phyloP scores from a whole-genome alignment of 2,113 vertebrate genomes.

The Crotalus helleri region DNA sequence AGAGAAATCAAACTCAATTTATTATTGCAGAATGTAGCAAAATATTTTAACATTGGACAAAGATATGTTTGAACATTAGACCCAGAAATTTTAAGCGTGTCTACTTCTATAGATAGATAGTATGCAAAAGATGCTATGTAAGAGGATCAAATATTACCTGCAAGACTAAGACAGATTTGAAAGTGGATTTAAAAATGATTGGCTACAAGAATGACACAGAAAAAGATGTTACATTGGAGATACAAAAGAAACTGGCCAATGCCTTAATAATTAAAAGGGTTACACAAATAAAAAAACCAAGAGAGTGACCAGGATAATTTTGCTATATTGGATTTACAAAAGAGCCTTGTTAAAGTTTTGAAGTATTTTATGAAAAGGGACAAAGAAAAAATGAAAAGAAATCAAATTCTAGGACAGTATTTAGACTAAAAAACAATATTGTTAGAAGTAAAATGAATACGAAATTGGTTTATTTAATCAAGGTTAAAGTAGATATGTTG shows the following conservation, averaged over 20 bases:
- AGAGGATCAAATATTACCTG: not conserved
- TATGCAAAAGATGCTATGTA: not conserved
- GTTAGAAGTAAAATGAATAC: not conserved
- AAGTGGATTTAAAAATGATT: not conserved
- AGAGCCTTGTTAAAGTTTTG: not conserved
- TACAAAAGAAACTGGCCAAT: not conserved
- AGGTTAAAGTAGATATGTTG: not conserved
- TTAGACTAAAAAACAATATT: not conserved
- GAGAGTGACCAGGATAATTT: not conserved
- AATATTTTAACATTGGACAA: not conserved
- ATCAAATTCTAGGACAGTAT: not conserved
- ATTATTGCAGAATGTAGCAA: not conserved
- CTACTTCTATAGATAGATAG: not conserved
- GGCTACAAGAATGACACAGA: not conserved
- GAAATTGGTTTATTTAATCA: not conserved
- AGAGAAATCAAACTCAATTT: not conserved
- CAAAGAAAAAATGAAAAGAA: not conserved
- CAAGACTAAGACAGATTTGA: not conserved
- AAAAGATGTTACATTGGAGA: not conserved
- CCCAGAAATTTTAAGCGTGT: not conserved
- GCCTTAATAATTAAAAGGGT: not conserved
- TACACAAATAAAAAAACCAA: not conserved
- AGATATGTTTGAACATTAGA: not conserved
- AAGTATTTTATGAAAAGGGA: not conserved
- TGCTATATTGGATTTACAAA: not conserved